Conservation (phyloP, 2,113 vertebrate genomes). For the Gila orcuttii region DNA sequence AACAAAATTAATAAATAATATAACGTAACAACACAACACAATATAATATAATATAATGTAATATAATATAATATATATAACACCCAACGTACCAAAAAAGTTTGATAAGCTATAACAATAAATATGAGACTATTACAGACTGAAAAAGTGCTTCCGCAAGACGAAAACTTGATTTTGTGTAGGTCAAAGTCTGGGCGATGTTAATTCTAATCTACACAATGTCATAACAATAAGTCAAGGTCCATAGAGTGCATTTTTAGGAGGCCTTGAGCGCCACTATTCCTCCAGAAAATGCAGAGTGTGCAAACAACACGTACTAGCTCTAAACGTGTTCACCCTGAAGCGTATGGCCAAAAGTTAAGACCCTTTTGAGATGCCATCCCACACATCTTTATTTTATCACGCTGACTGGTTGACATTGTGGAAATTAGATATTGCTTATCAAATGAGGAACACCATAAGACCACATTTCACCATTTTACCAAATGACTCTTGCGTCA, state of each 20-base stretch:
- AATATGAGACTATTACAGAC: not conserved
- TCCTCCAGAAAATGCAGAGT: not conserved
- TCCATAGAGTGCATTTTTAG: not conserved
- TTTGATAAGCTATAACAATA: constrained; percentile 19
- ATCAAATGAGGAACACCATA: not conserved
- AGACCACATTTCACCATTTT: not conserved
- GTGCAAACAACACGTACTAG: not conserved
- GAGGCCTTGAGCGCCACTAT: not conserved
- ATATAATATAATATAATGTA: too few species aligned
- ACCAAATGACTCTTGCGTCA: constrained; percentile 16
- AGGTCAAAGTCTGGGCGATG: constrained; percentile 19
- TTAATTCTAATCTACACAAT: too few species aligned
- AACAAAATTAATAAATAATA: not conserved
- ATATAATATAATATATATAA: not conserved
- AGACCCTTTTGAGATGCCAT: not conserved
- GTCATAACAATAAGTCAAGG: not conserved
- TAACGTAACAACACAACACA: not conserved
- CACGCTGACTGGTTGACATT: not conserved
- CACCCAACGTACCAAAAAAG: not conserved
- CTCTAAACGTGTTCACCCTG: too few species aligned
- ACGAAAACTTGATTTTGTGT: not conserved
- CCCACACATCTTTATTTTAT: not conserved
- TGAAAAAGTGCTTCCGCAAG: not conserved
- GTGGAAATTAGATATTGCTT: not conserved
- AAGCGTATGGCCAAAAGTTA: not conserved